Percentiles rank a stretch among this genome's conserved stretches.
These are phyloP conservation scores for Leucophenga montana DNA, from an alignment of 2,888 invertebrate species.

Conservation along the genomic window DNA sequence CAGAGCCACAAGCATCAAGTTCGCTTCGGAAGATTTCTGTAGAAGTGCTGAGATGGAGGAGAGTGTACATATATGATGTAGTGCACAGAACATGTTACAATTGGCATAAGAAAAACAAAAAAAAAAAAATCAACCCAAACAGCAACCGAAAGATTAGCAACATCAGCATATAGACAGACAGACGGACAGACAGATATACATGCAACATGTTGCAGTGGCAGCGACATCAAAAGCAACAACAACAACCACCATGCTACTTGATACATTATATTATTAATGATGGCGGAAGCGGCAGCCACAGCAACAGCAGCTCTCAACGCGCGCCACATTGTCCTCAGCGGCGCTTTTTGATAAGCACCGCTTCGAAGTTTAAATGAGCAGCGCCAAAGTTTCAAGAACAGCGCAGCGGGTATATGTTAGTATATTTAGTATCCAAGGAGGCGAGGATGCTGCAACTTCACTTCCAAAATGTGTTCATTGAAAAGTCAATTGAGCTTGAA, in stretches of 20 bases:
- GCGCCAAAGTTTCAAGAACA: slow-evolving; percentile 1
- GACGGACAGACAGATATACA: neutral
- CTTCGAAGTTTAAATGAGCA: neutral
- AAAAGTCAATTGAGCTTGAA: slow-evolving; percentile 24
- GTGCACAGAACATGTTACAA: slow-evolving; percentile 18
- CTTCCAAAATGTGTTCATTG: slow-evolving; percentile 24
- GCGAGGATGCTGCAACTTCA: neutral
- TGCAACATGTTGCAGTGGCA: slow-evolving; percentile 47
- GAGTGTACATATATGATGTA: too few relatives aligned
- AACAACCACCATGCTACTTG: slow-evolving; percentile 16
- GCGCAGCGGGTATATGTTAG: neutral
- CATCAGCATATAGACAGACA: slow-evolving; percentile 5
- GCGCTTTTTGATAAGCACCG: slow-evolving; percentile 2
- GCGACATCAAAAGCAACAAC: slow-evolving; percentile 39
- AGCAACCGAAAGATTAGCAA: slow-evolving; percentile 14
- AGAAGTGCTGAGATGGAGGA: too few relatives aligned
- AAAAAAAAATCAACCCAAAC: slow-evolving; percentile 11
- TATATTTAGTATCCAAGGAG: too few relatives aligned
- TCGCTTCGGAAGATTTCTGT: neutral
- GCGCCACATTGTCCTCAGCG: neutral
- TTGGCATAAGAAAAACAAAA: slow-evolving; percentile 12
- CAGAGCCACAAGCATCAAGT: slow-evolving; percentile 28
- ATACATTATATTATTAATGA: slow-evolving; percentile 26
- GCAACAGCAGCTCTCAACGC: neutral
- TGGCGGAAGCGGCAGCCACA: slow-evolving; percentile 22